These are phyloP conservation scores for Epinephelus awoara DNA, from an alignment of 2,797 vertebrate species.

Conservation along the genomic window DNA sequence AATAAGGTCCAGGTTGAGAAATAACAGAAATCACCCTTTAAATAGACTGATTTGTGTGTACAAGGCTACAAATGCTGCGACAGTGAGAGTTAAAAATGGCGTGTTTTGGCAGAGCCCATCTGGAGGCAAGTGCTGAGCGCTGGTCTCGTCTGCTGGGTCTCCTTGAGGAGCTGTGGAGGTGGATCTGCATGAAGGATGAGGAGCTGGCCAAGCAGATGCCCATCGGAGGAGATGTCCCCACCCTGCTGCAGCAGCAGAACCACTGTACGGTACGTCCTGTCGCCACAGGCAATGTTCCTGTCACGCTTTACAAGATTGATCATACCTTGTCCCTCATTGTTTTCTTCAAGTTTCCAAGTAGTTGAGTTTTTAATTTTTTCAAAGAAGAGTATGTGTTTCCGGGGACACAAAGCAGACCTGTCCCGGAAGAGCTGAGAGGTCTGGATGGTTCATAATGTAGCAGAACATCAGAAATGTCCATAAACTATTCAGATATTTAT, in stretches of 20 bases:
- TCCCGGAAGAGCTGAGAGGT: too few relatives aligned
- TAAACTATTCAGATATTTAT: too few relatives aligned
- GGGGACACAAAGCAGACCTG: too few relatives aligned
- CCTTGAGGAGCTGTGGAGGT: conserved; percentile 95
- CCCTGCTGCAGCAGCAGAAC: conserved; percentile 93
- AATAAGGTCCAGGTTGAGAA: too few relatives aligned
- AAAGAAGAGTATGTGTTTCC: too few relatives aligned
- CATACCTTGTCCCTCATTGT: background rate
- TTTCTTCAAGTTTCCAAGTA: background rate
- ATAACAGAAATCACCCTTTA: too few relatives aligned
- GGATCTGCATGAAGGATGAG: conserved; percentile 95
- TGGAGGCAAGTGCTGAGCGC: conserved; percentile 96
- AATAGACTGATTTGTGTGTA: background rate
- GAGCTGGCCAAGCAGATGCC: conserved; percentile 97
- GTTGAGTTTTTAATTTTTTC: too few relatives aligned
- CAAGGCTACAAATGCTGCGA: background rate
- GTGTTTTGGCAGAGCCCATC: conserved; percentile 88
- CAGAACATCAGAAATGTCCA: too few relatives aligned
- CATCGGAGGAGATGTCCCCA: conserved; percentile 94
- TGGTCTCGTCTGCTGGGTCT: conserved; percentile 93
- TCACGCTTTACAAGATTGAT: conserved; percentile 21
- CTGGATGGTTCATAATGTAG: too few relatives aligned
- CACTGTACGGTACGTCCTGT: conserved; percentile 87
- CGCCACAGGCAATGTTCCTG: conserved; percentile 29
- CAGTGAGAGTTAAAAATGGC: background rate